These are phyloP conservation scores for Panopea generosa DNA, from an alignment of 2,888 invertebrate genomes.

Conservation along the genomic window DNA sequence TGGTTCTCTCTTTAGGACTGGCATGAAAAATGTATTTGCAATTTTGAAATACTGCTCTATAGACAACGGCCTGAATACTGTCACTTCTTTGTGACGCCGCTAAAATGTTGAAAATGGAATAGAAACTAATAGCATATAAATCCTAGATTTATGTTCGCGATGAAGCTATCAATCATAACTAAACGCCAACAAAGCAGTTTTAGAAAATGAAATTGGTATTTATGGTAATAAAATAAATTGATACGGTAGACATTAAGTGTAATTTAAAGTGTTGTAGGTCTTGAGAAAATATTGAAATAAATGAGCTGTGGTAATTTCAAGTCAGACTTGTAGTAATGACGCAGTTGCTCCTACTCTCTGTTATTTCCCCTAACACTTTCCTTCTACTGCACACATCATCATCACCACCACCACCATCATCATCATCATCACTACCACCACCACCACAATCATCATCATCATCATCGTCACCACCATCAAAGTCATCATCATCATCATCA, in stretches of 20 bases:
- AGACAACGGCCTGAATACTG: no score
- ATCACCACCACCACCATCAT: not conserved
- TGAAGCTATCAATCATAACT: conserved; percentile 15
- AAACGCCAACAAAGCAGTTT: conserved; percentile 31
- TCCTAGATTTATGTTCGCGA: no score
- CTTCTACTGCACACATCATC: no score
- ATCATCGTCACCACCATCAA: not conserved
- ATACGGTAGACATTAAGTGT: conserved; percentile 15
- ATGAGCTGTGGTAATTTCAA: conserved; percentile 25
- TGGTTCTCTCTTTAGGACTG: no score
- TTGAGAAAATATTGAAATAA: conserved; percentile 26
- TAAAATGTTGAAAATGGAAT: no score
- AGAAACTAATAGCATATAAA: no score
- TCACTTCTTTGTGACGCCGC: no score
- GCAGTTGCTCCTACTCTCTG: no score
- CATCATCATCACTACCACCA: not conserved
- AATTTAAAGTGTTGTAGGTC: conserved; percentile 6
- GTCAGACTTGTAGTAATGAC: no score
- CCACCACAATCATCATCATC: not conserved
- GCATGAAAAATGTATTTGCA: no score
- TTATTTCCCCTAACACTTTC: no score
- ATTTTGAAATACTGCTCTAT: no score
- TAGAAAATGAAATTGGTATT: conserved; percentile 31
- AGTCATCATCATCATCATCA: conserved; percentile 7
- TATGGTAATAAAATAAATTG: conserved; percentile 37